Conservation (phyloP, 2,113 vertebrate genomes). For the Tonatia bakeri region DNA sequence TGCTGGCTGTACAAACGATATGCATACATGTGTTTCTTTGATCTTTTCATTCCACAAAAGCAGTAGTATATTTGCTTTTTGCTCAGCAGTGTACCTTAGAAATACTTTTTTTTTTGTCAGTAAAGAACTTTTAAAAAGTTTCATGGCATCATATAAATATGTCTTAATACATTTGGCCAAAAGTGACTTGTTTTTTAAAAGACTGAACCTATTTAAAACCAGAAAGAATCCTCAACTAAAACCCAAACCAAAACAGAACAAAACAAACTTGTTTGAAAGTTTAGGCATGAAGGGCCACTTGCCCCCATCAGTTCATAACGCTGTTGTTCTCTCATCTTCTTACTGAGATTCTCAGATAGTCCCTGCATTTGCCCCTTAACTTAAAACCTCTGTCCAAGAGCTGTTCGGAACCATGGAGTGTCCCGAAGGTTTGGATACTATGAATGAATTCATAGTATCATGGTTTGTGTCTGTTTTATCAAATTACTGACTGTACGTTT, state of each 20-base stretch:
- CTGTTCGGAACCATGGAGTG: neutral
- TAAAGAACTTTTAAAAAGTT: neutral
- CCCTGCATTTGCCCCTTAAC: neutral
- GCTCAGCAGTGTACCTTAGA: neutral
- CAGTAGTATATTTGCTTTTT: neutral
- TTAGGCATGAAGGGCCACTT: neutral
- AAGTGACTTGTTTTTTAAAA: slow-evolving; percentile 16
- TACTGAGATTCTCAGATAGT: neutral
- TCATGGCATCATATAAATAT: neutral
- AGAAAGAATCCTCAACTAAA: slow-evolving; percentile 1
- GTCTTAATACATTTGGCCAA: neutral
- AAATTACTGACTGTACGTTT: neutral
- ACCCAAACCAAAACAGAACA: neutral
- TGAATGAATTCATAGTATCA: neutral
- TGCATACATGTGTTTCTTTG: neutral
- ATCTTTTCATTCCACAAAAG: neutral
- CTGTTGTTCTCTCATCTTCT: slow-evolving; percentile 26
- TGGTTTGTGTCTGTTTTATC: neutral
- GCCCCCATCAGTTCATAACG: neutral
- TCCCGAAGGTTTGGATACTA: neutral
- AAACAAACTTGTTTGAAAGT: slow-evolving; percentile 30
- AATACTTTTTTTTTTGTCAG: neutral
- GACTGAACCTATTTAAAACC: neutral
- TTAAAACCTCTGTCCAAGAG: neutral
- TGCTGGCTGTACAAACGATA: neutral